A percentile compares a stretch with the other conserved stretches of the same genome.
Conservation (phyloP, 2,888 invertebrate species). For the Parapristionchus giblindavisi region DNA sequence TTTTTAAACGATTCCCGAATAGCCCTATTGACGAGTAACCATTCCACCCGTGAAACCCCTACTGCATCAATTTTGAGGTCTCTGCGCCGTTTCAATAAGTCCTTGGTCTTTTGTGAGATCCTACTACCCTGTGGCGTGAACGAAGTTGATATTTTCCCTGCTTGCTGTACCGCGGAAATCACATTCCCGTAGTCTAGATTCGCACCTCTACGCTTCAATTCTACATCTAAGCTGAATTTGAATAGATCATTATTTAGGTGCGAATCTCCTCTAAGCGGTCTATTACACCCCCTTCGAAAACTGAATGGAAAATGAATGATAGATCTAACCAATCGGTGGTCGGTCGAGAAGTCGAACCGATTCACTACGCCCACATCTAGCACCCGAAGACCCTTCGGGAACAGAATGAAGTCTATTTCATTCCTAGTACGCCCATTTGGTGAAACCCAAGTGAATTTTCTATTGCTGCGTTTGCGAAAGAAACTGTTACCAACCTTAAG, state of each 20-base stretch:
- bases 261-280: too few species aligned
- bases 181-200: background rate
- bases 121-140: background rate
- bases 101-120: background rate
- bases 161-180: background rate
- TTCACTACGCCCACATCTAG: slow-evolving; percentile 3
- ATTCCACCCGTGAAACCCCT: too few species aligned
- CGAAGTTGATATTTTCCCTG: slow-evolving; percentile 7
- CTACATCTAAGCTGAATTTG: too few species aligned
- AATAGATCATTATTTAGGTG: too few species aligned
- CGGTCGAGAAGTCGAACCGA: background rate
- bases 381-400: background rate
- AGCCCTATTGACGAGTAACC: slow-evolving; percentile 9
- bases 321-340: slow-evolving; percentile 6
- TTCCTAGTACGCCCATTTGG: background rate
- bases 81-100: background rate
- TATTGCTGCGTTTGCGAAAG: background rate
- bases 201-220: slow-evolving; percentile 7
- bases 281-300: background rate
- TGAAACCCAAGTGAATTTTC: slow-evolving; percentile 11
- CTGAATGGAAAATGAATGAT: background rate
- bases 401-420: slow-evolving; percentile 2
- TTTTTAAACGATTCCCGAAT: slow-evolving; percentile 4
- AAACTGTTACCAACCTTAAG: slow-evolving; percentile 2
- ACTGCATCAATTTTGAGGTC: background rate